These are phyloP conservation scores for Gibbula magus DNA, from an alignment of 2,888 invertebrate genomes.

Conservation along the genomic window DNA sequence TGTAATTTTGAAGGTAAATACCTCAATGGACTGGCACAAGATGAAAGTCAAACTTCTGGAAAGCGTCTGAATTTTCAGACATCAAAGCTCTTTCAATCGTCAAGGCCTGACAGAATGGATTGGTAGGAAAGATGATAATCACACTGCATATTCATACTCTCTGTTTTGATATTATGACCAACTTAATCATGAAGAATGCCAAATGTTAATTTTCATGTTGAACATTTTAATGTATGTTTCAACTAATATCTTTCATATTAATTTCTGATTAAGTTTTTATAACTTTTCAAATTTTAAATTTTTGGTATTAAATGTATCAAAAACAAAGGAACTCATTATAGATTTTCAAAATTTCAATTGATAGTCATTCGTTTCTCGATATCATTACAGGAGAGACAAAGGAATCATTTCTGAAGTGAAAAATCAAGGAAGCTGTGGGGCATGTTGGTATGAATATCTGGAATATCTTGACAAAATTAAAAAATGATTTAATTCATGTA, in stretches of 20 bases:
- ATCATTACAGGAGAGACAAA: conserved; percentile 80
- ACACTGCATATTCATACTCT: not conserved
- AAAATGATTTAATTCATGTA: no score
- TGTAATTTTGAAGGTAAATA: conserved; percentile 40
- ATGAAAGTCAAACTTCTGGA: not conserved
- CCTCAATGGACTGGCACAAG: conserved; percentile 39
- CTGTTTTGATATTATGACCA: no score
- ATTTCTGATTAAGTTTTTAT: no score
- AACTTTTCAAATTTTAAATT: no score
- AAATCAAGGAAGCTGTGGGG: conserved; percentile 86
- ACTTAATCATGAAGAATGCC: no score
- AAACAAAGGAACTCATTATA: no score
- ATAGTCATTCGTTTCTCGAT: conserved; percentile 11
- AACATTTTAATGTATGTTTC: no score
- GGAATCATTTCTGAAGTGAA: conserved; percentile 82
- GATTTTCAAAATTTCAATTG: no score
- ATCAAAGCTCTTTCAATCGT: not conserved
- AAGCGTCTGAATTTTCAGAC: not conserved
- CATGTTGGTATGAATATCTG: conserved; percentile 80
- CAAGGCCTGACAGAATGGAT: conserved; percentile 27
- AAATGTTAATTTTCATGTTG: no score
- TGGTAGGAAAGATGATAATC: conserved; percentile 14
- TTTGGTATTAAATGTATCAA: no score
- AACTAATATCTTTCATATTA: no score
- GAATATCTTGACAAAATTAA: no score